phyloP scores from a whole-genome alignment of 2,797 vertebrate species.

The Pangasius krempfi region DNA sequence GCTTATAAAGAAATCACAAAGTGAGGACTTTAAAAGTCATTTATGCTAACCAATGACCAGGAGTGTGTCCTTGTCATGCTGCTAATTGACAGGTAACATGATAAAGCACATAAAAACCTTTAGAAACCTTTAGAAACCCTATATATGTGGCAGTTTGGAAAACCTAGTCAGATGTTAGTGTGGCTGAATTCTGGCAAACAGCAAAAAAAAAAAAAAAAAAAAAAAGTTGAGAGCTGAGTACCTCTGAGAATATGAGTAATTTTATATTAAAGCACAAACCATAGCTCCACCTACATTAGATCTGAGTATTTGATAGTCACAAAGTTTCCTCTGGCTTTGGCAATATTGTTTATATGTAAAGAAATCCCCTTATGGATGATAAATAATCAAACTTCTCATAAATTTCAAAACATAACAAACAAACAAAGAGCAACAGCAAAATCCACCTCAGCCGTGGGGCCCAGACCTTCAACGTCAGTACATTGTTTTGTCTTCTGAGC shows the following conservation, averaged over 20 bases:
- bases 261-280: background rate
- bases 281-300: background rate
- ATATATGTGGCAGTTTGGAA: background rate
- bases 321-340: conserved; percentile 42
- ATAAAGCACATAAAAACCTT: background rate
- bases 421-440: conserved; percentile 34
- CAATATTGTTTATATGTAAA: conserved; percentile 54
- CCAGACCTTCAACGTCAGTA: conserved; percentile 8
- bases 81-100: conserved; percentile 36
- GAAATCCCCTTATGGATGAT: conserved; percentile 46
- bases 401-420: conserved; percentile 42
- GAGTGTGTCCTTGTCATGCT: conserved; percentile 41
- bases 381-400: conserved; percentile 51
- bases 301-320: conserved; percentile 46
- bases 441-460: conserved; percentile 20
- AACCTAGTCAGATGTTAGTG: background rate
- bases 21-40: conserved; percentile 46
- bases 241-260: background rate
- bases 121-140: background rate
- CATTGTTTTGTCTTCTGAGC: conserved; percentile 8
- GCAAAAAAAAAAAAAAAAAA: background rate
- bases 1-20: conserved; percentile 26
- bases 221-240: background rate
- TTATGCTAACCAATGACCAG: conserved; percentile 44
- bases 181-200: background rate